phyloP scores from a whole-genome alignment of 1,140 invertebrate genomes.

The Sycophaga agraensis region DNA sequence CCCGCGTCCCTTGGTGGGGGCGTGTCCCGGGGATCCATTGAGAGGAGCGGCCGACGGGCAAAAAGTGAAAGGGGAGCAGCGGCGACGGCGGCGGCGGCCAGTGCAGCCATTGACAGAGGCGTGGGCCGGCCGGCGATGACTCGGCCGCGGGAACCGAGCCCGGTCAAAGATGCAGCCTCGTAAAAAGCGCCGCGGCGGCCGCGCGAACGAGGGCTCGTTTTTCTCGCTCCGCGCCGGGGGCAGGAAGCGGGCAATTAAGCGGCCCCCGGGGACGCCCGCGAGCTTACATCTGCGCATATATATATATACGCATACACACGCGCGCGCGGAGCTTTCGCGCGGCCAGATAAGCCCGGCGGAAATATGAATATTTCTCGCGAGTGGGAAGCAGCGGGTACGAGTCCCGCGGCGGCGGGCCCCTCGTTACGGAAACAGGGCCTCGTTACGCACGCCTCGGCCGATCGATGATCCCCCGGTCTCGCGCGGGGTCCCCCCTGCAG shows the following conservation, averaged over 20 bases:
- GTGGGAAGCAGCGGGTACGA: too few species aligned
- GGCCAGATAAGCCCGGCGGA: too few species aligned
- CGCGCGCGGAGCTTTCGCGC: not conserved
- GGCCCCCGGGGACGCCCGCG: constrained; percentile 13
- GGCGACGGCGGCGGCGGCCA: too few species aligned
- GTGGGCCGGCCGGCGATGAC: constrained; percentile 12
- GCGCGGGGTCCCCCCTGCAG: too few species aligned
- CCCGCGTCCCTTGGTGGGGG: not conserved
- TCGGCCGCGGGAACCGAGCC: constrained; percentile 20
- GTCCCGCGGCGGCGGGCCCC: too few species aligned
- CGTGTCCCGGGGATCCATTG: not conserved
- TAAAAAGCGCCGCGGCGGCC: not conserved
- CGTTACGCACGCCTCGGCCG: too few species aligned
- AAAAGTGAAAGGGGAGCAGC: too few species aligned
- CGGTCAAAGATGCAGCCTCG: constrained; percentile 35
- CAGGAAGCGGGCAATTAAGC: constrained; percentile 51
- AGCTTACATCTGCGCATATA: constrained; percentile 37
- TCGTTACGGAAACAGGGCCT: too few species aligned
- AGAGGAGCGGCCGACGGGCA: not conserved
- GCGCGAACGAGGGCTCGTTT: not conserved
- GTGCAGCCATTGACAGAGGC: too few species aligned
- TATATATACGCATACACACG: not conserved
- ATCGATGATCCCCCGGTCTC: too few species aligned
- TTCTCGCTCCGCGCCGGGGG: constrained; percentile 34
- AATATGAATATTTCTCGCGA: too few species aligned